Base-by-base conservation (phyloP, 2,113 vertebrate genomes). In the Aix galericulata region DNA sequence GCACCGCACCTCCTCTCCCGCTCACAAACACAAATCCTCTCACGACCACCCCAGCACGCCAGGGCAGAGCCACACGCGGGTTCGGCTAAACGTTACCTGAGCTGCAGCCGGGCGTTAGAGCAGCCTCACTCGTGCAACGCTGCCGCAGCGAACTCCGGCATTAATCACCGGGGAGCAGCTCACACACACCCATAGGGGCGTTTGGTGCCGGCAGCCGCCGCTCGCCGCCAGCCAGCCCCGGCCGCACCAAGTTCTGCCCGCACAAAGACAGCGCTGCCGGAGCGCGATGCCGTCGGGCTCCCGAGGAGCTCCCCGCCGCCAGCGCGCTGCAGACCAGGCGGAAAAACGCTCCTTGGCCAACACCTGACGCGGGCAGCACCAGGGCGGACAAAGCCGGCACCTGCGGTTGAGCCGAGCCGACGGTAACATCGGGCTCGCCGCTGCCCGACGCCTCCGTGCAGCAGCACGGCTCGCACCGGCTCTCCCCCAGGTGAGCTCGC, bases 101-200 rank as follows among this genome's bases (percentile, higher is more conserved):
- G 48, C 29, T 67, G 26, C 1, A 77, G 44, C 56, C 79, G 52
- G 63, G 72, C 55, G 26, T 82, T 56, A 69, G 62, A 79, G 53
- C 38, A 92, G 83, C 67, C 92, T 48, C 22, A 40, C 21, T 29
- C 44, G 75, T 82, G 8, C 60, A 79, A 78, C 68, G 31, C 62
- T 87, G 82, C 86, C 90, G 76, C 83, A 95, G 86, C 78, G 90
- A 95, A 86, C 66, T 82, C 79, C 76, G 63, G 20, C 29, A 63
- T 86, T 88, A 90, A 91, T 84, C 88, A 87, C 0, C 63, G 78
- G 95, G 52, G 55, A 92, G 75, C 84, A 94, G 82, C 46, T 93
- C 86, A 94, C 62, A 75, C 18, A 75, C 18, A 71, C 46, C 91
- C 87, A 97, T 58, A 76, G 9, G 89, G 72, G 68, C 77, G 79